These are phyloP conservation scores for Verasper variegatus DNA, from an alignment of 2,113 vertebrate genomes.

Conservation along the genomic window DNA sequence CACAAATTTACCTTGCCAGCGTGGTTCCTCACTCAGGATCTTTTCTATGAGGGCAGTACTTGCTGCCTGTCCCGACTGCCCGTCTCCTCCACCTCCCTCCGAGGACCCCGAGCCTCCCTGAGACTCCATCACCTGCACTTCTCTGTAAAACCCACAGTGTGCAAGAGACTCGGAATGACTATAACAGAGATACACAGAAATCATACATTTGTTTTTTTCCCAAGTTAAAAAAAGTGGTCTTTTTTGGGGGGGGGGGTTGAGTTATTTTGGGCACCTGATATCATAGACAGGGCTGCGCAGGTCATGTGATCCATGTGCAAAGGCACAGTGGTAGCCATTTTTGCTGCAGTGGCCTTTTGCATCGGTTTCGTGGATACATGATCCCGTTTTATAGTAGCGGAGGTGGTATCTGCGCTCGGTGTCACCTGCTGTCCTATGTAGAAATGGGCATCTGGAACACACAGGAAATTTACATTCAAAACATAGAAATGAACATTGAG, in stretches of 20 bases:
- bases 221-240: background rate
- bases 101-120: conserved; percentile 88
- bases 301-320: conserved; percentile 97
- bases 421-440: conserved; percentile 96
- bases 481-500: background rate
- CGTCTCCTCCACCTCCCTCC: conserved; percentile 89
- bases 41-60: conserved; percentile 98
- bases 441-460: conserved; percentile 89
- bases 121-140: conserved; percentile 95
- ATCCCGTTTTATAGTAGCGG: conserved; percentile 97
- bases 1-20: conserved; percentile 91
- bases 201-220: too few relatives aligned
- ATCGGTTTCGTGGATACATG: conserved; percentile 98
- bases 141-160: conserved; percentile 78
- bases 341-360: conserved; percentile 97
- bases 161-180: background rate
- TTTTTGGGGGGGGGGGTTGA: background rate
- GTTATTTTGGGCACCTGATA: conserved; percentile 85
- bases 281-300: conserved; percentile 95
- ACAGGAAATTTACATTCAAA: background rate
- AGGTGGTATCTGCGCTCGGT: conserved; percentile 96
- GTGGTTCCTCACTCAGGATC: conserved; percentile 93
- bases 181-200: background rate
- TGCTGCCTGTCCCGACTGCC: conserved; percentile 93
- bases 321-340: conserved; percentile 96